Evolutionary conservation across 2,113 vertebrate genomes (phyloP).

Genomic region (Nansenia antarctica): DNA sequence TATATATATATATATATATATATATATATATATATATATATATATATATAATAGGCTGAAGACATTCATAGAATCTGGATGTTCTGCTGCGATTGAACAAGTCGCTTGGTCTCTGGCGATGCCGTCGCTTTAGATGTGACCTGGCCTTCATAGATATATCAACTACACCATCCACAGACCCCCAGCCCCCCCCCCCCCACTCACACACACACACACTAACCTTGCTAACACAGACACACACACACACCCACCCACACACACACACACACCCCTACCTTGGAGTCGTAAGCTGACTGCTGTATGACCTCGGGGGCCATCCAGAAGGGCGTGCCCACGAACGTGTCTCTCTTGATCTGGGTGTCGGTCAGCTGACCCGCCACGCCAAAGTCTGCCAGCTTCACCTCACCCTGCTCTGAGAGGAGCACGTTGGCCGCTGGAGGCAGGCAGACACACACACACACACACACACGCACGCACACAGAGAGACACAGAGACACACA

Average conservation of each 20-base stretch:
- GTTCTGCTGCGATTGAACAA: too few relatives aligned
- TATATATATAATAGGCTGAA: too few relatives aligned
- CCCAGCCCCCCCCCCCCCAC: too few relatives aligned
- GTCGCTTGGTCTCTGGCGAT: too few relatives aligned
- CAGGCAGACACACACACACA: too few relatives aligned
- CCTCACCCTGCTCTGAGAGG: slow-evolving; percentile 85
- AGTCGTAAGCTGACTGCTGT: slow-evolving; percentile 92
- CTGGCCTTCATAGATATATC: not conserved
- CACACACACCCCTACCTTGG: slow-evolving; percentile 75
- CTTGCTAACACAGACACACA: not conserved
- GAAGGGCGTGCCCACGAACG: slow-evolving; percentile 79
- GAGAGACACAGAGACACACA: too few relatives aligned
- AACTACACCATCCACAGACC: not conserved
- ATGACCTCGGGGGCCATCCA: slow-evolving; percentile 98
- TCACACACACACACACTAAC: not conserved
- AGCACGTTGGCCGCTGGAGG: slow-evolving; percentile 81
- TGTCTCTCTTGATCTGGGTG: slow-evolving; percentile 93
- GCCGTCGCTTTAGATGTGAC: too few relatives aligned
- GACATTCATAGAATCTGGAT: too few relatives aligned
- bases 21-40: too few relatives aligned
- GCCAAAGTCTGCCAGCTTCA: slow-evolving; percentile 93
- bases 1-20: too few relatives aligned
- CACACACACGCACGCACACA: too few relatives aligned
- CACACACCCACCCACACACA: not conserved
- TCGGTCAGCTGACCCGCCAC: slow-evolving; percentile 86